phyloP scores from a whole-genome alignment of 2,888 invertebrate species.

The Petrophora chlorosata region DNA sequence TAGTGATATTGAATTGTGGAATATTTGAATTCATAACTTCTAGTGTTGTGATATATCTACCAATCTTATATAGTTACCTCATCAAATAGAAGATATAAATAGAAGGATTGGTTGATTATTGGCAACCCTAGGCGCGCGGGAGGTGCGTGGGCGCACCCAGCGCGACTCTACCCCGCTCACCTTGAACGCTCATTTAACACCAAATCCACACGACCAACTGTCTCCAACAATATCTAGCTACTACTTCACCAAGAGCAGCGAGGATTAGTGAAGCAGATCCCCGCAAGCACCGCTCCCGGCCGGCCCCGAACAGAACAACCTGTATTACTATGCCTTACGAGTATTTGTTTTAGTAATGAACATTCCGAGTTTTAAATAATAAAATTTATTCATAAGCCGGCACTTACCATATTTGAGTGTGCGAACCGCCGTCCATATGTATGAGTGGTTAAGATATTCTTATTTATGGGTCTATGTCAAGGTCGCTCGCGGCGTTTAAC shows the following conservation, averaged over 20 bases:
- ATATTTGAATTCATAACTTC: too few species aligned
- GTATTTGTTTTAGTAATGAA: slow-evolving; percentile 84
- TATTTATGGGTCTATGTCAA: slow-evolving; percentile 83
- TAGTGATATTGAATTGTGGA: too few species aligned
- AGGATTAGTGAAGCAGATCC: background rate
- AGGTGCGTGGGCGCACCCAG: slow-evolving; percentile 70
- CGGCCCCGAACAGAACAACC: slow-evolving; percentile 59
- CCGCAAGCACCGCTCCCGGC: background rate
- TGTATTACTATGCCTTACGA: slow-evolving; percentile 80
- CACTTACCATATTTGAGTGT: slow-evolving; percentile 82
- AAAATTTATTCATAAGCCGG: slow-evolving; percentile 83
- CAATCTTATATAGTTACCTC: too few species aligned
- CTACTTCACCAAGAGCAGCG: background rate
- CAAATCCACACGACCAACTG: slow-evolving; percentile 57
- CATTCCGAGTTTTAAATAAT: slow-evolving; percentile 83
- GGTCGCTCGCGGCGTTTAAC: slow-evolving; percentile 68
- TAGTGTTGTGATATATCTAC: too few species aligned
- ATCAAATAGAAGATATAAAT: background rate
- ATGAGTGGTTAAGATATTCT: slow-evolving; percentile 82
- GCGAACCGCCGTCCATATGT: slow-evolving; percentile 80
- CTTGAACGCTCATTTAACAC: slow-evolving; percentile 69
- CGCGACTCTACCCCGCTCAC: slow-evolving; percentile 66
- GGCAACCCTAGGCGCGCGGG: slow-evolving; percentile 57
- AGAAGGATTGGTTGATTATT: slow-evolving; percentile 2
- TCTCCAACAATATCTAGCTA: slow-evolving; percentile 36